Evolutionary conservation across 2,113 vertebrate genomes (phyloP), one percentile per base, ranked within the genome.

Genomic region (Eclectus roratus): DNA sequence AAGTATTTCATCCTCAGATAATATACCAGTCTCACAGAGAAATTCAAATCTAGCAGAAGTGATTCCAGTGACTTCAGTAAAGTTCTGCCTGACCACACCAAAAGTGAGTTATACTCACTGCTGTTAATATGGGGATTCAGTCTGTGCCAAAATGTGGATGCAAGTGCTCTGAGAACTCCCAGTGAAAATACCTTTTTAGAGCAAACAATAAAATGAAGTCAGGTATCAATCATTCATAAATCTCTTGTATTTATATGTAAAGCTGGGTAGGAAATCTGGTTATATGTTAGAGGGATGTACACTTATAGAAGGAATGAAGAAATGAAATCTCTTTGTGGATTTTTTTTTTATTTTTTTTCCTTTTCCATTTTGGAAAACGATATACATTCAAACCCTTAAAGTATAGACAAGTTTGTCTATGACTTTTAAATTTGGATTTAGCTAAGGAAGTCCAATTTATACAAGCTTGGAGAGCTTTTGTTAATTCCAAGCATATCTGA

Each of bases 391-490:
- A 83, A 72, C 56, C 55, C 84, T 68, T 96, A 93, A 95, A 96
- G 70, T 25, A 65, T 33, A 95, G 81, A 69, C 55, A 94, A 80
- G 83, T 91, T 95, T 96, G 43, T 56, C 63, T 61, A 33, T 92
- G 73, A 96, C 94, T 96, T 97, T 44, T 95, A 81, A 94, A 95
- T 91, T 94, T 5, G 4, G 56, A 78, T 93, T 93, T 96, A 90
- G 63, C 84, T 89, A 80, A 93, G 69, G 28, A 94, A 94, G 94
- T 94, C 66, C 61, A 82, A 87, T 95, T 97, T 96, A 66, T 96
- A 53, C 69, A 91, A 53, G 63, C 61, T 94, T 72, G n/a, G 79
- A 88, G 35, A 78, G 64, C 55, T 91, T 96, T 96, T 96, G 63
- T 96, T 96, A 94, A 73, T 93, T 78, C 53, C 68, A 96, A 94